phyloP scores from a whole-genome alignment of 2,113 vertebrate species.

The Erpornis zantholeuca region DNA sequence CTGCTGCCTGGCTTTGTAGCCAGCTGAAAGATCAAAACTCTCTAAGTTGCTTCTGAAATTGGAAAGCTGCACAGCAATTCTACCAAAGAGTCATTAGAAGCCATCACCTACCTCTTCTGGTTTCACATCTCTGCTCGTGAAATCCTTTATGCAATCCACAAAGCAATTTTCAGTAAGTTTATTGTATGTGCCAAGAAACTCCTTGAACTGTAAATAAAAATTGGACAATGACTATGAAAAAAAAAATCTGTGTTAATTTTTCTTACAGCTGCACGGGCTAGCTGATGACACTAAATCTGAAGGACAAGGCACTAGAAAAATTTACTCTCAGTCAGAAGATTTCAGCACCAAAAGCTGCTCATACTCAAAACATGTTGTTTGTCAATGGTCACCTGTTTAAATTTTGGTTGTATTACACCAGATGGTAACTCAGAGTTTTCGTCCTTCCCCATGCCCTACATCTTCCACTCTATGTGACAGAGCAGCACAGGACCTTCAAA shows the following conservation, averaged over 20 bases:
- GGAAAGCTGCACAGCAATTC: background rate
- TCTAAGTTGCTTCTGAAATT: background rate
- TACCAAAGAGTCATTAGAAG: background rate
- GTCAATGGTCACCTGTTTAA: background rate
- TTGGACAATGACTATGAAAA: background rate
- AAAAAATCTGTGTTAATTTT: background rate
- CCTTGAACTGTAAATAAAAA: constrained; percentile 85
- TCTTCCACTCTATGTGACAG: background rate
- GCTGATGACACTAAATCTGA: background rate
- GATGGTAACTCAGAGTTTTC: background rate
- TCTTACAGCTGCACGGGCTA: background rate
- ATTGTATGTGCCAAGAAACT: constrained; percentile 98
- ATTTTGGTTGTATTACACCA: background rate
- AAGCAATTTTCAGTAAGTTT: constrained; percentile 98
- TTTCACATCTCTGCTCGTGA: constrained; percentile 92
- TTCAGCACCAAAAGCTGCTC: background rate
- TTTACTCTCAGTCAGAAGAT: background rate
- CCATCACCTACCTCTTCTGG: constrained; percentile 85
- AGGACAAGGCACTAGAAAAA: background rate
- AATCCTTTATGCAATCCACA: constrained; percentile 96
- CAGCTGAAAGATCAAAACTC: background rate
- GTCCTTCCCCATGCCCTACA: background rate
- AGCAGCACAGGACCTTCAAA: background rate
- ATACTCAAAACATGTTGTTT: background rate
- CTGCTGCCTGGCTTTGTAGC: background rate